Conservation (phyloP, 2,888 invertebrate species). For the Trisateles emortualis region DNA sequence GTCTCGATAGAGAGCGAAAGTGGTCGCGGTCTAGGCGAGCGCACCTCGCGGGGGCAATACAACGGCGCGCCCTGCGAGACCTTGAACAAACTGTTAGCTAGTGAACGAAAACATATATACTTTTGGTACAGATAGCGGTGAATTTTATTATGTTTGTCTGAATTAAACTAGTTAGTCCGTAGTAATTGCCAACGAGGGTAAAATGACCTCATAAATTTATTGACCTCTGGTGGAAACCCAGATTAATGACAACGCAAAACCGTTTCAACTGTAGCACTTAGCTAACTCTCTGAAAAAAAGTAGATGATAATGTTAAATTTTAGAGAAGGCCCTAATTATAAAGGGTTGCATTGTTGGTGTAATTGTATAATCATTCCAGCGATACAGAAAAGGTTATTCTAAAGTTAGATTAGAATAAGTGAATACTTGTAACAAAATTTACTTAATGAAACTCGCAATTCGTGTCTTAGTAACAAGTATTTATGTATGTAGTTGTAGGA, state of each 20-base stretch:
- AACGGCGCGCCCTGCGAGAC: constrained; percentile 51
- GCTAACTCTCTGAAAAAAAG: no score
- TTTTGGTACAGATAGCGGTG: constrained; percentile 15
- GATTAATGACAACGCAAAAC: constrained; percentile 24
- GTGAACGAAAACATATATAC: constrained; percentile 35
- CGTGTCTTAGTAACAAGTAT: no score
- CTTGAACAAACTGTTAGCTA: constrained; percentile 50
- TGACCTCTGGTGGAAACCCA: constrained; percentile 18
- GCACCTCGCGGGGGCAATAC: constrained; percentile 50
- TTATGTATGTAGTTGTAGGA: no score
- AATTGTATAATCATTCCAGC: no score
- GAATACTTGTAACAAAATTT: no score
- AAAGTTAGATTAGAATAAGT: no score
- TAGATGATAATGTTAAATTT: not conserved
- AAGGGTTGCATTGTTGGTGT: no score
- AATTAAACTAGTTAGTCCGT: constrained; percentile 7
- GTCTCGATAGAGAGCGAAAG: constrained; percentile 76
- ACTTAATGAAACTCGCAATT: no score
- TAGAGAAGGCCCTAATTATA: no score
- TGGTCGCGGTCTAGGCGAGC: constrained; percentile 69
- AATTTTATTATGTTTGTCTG: constrained; percentile 13
- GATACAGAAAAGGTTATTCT: no score
- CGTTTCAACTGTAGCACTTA: constrained; percentile 4
- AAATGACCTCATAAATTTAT: constrained; percentile 15
- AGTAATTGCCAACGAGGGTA: constrained; percentile 6